Conservation (phyloP, 2,113 vertebrate genomes). For the Vidua macroura region DNA sequence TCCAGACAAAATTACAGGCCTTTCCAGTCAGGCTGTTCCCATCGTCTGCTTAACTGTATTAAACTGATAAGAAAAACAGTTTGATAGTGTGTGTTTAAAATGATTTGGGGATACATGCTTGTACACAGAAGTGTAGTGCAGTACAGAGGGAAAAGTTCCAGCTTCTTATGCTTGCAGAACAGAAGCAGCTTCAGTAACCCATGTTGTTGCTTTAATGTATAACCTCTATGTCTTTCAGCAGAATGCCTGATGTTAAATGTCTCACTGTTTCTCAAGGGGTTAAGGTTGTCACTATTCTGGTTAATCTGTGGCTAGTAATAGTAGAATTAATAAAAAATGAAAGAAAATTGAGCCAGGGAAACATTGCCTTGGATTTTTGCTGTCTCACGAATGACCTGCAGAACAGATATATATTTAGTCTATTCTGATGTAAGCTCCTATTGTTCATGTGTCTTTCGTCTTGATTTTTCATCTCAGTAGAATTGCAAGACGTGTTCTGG, state of each 20-base stretch:
- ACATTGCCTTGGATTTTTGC: background rate
- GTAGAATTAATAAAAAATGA: background rate
- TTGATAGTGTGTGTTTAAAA: background rate
- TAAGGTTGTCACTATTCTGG: background rate
- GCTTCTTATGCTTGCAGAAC: background rate
- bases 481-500: background rate
- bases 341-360: background rate
- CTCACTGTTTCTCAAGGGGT: background rate
- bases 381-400: background rate
- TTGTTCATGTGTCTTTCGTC: background rate
- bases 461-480: background rate
- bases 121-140: background rate
- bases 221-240: background rate
- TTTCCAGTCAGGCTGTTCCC: background rate
- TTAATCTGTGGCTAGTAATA: background rate
- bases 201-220: background rate
- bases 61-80: background rate
- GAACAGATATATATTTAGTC: background rate
- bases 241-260: background rate
- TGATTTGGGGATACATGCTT: background rate
- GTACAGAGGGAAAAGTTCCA: background rate
- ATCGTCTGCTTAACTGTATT: background rate
- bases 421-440: background rate
- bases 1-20: background rate
- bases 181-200: background rate